Conservation (phyloP, 92 coral and sea anemone genomes). For the Actinostola sp. region DNA sequence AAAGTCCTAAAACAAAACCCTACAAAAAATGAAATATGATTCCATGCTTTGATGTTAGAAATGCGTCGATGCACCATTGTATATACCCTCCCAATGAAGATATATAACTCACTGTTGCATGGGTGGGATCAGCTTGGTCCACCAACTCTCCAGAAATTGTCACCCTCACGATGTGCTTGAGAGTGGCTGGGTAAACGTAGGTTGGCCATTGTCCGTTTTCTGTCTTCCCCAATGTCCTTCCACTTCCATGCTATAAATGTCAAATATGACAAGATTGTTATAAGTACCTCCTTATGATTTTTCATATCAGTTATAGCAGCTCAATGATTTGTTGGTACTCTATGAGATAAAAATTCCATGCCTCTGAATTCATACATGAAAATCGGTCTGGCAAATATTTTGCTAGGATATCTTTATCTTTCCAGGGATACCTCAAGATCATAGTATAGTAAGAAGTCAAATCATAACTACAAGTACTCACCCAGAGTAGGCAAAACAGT, state of each 20-base stretch:
- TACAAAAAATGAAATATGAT: background rate
- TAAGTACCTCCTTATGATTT: background rate
- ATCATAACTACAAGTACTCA: conserved; percentile 10
- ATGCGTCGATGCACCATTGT: background rate
- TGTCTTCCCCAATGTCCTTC: background rate
- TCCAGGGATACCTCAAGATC: no score
- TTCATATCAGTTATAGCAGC: background rate
- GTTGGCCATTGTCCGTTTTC: conserved; percentile 2
- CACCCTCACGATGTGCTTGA: conserved; percentile 27
- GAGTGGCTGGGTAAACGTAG: conserved; percentile 26
- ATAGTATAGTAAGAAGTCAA: no score
- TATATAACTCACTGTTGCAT: background rate
- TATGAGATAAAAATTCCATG: background rate
- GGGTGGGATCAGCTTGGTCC: conserved; percentile 14
- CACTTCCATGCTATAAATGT: background rate
- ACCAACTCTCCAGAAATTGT: conserved; percentile 16
- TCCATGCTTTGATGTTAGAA: background rate
- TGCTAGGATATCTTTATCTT: no score
- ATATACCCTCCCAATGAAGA: background rate
- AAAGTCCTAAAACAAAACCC: background rate
- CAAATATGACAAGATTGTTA: no score
- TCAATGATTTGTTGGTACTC: background rate
- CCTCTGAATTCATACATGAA: background rate
- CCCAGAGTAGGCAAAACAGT: conserved; percentile 45
- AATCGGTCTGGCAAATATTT: no score